A percentile compares a stretch with the other conserved stretches of the same genome.
Evolutionary conservation across 2,888 invertebrate genomes (phyloP).

Genomic region (Coelinius sp.): DNA sequence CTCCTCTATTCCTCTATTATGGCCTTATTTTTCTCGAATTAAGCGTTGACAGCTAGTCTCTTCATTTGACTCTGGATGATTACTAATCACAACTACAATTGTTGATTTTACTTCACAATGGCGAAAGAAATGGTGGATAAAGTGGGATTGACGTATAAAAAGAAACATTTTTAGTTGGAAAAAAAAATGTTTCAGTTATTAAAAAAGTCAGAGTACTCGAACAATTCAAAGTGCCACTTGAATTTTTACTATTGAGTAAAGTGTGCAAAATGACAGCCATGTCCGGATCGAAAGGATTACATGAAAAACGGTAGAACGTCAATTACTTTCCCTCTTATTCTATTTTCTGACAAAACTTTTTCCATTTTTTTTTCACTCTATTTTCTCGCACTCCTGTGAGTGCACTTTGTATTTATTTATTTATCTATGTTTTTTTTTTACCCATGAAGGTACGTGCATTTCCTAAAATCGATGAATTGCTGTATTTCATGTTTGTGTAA

Average conservation of each 20-base stretch:
- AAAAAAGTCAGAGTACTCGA: not conserved
- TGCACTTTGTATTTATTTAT: not conserved
- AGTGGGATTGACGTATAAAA: not conserved
- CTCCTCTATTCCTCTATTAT: slow-evolving; percentile 25
- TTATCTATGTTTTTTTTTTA: not conserved
- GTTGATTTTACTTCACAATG: slow-evolving; percentile 16
- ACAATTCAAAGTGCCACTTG: not conserved
- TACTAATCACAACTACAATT: slow-evolving; percentile 27
- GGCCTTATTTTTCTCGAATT: slow-evolving; percentile 33
- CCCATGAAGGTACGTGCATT: not conserved
- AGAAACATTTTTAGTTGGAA: not conserved
- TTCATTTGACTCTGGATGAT: slow-evolving; percentile 1
- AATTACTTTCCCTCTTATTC: not conserved
- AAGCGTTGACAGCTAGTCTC: slow-evolving; percentile 35
- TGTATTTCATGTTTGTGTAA: slow-evolving; percentile 7
- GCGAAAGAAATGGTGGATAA: not conserved
- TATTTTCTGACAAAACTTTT: not conserved
- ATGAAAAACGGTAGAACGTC: slow-evolving; percentile 7
- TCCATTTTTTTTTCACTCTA: not conserved
- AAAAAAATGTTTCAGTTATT: not conserved
- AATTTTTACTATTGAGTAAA: not conserved
- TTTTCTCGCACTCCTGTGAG: no score
- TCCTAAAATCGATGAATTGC: not conserved
- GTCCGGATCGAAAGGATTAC: not conserved
- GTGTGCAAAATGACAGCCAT: not conserved